phyloP scores from a whole-genome alignment of 2,797 vertebrate genomes.

The Aselliscus stoliczkanus region DNA sequence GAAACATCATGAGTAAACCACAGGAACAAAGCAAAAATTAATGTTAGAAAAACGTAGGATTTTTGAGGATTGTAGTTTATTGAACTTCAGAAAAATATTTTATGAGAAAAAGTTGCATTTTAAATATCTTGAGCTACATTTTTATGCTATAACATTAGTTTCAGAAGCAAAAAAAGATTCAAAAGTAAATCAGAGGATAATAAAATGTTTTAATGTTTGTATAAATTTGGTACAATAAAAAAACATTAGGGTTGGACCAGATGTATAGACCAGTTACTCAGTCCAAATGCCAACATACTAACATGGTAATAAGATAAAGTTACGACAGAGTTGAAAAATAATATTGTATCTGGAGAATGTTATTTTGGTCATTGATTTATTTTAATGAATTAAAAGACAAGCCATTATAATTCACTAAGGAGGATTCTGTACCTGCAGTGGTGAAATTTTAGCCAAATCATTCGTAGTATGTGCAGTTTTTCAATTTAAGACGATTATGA shows the following conservation, averaged over 20 bases:
- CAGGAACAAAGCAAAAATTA: neutral
- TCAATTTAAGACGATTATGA: neutral
- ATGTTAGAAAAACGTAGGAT: neutral
- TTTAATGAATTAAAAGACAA: conserved; percentile 5
- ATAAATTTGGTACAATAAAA: neutral
- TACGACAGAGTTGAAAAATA: neutral
- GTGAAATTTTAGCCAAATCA: neutral
- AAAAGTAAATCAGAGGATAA: neutral
- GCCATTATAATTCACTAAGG: neutral
- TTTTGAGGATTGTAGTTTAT: neutral
- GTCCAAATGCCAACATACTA: neutral
- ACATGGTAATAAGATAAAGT: neutral
- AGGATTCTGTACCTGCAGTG: neutral
- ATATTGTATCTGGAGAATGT: neutral
- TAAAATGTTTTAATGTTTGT: neutral
- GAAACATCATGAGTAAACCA: neutral
- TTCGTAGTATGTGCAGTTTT: conserved; percentile 3
- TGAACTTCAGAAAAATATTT: neutral
- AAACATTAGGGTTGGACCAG: neutral
- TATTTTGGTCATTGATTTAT: conserved; percentile 9
- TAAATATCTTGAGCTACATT: neutral
- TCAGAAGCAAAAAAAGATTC: neutral
- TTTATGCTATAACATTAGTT: neutral
- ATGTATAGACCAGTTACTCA: conserved; percentile 7
- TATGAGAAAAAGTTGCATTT: neutral